Evolutionary conservation across 1,140 invertebrate genomes (phyloP).

Genomic region (Drosophila obscura): DNA sequence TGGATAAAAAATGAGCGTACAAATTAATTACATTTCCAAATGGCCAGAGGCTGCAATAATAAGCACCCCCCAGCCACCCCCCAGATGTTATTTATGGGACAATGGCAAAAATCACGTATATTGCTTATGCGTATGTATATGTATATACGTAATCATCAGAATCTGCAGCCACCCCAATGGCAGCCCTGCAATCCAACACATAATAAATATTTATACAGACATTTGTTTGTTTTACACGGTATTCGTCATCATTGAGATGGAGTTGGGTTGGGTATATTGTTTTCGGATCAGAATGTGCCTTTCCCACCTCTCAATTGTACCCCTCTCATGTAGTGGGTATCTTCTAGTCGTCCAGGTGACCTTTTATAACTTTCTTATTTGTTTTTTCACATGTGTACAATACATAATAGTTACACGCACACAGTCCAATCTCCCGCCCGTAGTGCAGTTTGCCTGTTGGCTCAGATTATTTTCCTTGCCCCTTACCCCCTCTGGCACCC

Average conservation of each 20-base stretch:
- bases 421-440: background rate
- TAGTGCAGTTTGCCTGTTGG: slow-evolving; percentile 34
- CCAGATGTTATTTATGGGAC: slow-evolving; percentile 52
- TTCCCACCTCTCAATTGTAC: no score
- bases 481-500: background rate
- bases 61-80: background rate
- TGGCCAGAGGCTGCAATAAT: slow-evolving; percentile 36
- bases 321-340: no score
- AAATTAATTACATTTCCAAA: slow-evolving; percentile 58
- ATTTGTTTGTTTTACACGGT: slow-evolving; percentile 25
- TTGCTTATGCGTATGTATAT: background rate
- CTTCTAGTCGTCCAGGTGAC: no score
- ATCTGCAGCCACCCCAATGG: slow-evolving; percentile 19
- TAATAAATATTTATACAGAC: slow-evolving; percentile 78
- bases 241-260: no score
- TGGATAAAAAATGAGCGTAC: slow-evolving; percentile 27
- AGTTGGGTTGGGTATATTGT: no score
- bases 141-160: background rate
- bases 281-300: no score
- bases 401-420: slow-evolving; percentile 47
- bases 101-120: slow-evolving; percentile 67
- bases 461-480: slow-evolving; percentile 68
- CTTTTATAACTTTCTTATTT: slow-evolving; percentile 1
- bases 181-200: slow-evolving; percentile 65
- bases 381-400: slow-evolving; percentile 17